Evolutionary conservation across 1,140 invertebrate species (phyloP), one percentile per base, ranked within the genome.

Genomic region (Helicoverpa armigera): DNA sequence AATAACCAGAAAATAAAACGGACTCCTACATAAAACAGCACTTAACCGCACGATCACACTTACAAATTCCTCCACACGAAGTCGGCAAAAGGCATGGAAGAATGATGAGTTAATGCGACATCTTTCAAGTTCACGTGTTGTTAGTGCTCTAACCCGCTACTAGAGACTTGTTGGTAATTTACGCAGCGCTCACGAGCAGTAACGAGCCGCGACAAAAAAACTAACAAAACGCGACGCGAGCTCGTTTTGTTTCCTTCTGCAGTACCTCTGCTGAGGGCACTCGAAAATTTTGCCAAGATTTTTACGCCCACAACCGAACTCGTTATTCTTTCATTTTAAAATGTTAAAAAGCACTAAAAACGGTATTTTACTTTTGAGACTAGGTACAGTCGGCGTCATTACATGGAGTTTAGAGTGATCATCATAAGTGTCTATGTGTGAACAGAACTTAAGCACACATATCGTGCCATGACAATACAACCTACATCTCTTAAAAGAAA

Each of bases 161-260:
- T 31, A n/a, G 67, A 31, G 12, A 4, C 4, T 29, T 35, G 67
- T 9, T 70, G 67, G 85, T 88, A 91, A 92, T 89, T 91, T 83
- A 88, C 82, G 87, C 83, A 82, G 86, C 86, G 85, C 81, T 87
- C 86, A 79, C 84, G 80, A 85, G 83, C 83, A 72, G 86, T 86
- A 92, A 92, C 90, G 88, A 92, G 87, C 73, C 85, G 85, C 81
- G 89, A 88, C 88, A 88, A 89, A 88, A 90, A 88, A 83, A 83
- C 79, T 31, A 79, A 54, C 76, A 48, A 54, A 58, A 51, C 29
- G 16, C 74, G 13, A 56, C 31, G 54, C 65, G 63, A 70, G 29
- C 67, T 70, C 50, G 48, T 53, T 67, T 65, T 78, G 60, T 48
- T 50, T 78, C 75, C 48, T 67, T n/a, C 61, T 56, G 50, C 29